Base-by-base conservation (phyloP, 1,140 invertebrate species). In the Pachyrhynchus sulphureomaculatus region DNA sequence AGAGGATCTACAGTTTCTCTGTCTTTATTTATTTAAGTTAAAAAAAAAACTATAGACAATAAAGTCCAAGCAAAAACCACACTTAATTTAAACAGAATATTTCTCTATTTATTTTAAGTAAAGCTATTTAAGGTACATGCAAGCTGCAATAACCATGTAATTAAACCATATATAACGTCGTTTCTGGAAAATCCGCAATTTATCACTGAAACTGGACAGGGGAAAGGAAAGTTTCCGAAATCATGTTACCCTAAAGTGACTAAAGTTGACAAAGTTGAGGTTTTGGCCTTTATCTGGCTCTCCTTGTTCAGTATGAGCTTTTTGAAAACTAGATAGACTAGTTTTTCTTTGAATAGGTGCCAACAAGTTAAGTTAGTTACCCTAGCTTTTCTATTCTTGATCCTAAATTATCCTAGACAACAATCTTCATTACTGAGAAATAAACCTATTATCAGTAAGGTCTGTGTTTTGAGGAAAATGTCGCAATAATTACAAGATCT, bases 181-280 rank as follows among this genome's bases (percentile, higher is more conserved):
- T 56, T 56, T 41, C 47, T 56, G 20, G n/a, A 45, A 44, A 56
- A 56, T 56, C 29, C 29, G 54, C 36, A 56, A 56, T 56, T 56
- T 56, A 56, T 56, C 41, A 56, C 54, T 12, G 34, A 47, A 36
- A 47, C 54, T 56, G 54, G 54, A 47, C 54, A 56, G 13, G 54
- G 54, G 42, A 33, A 54, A 56, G 23, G 26, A 34, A 56, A 56
- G 20, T 56, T 56, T 26, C 42, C 44, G 53, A 15, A 47, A 56
- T 29, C 52, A 29, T 47, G 17, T 47, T 34, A 3, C n/a, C 54
- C 21, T 26, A 56, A 56, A 56, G 13, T 56, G 26, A 55, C 37
- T 55, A 29, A 55, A 55, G 37, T 55, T 55, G 37, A 56, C 54
- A 34, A 56, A 56, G 41, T 47, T 47, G 41, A 18, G 54, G 54